Base-by-base conservation (phyloP, 2,888 invertebrate genomes). In the Luperina testacea region DNA sequence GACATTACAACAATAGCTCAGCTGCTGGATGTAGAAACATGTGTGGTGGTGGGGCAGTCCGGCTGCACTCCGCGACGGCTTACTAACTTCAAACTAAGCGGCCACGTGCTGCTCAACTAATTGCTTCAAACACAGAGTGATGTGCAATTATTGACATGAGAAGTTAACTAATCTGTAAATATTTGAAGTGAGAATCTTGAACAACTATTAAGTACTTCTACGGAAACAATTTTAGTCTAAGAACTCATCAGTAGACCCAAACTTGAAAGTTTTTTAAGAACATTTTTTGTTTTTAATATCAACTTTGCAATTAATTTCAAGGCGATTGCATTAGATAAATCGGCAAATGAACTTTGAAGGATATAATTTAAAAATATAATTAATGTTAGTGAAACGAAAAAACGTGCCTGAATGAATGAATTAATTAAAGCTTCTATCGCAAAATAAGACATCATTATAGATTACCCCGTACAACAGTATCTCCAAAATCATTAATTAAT, bases 401-500 rank as follows among this genome's bases (percentile, higher is more conserved):
- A 87, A 72, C 76, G 32, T 72, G 82, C 63, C 38, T 63, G 32
- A 48, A 67, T 69, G 45, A 77, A 86, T 71, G 32, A 71, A 75
- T 67, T 64, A 80, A 88, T 86, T 87, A 78, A 87, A 82, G 80
- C 72, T 77, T 81, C 71, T 78, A 75, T 80, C 81, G 84, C 82
- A 81, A 87, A 84, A 82, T 65, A 87, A 86, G 82, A 87, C 81
- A 83, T 85, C 79, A 78, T 86, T 88, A 89, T 82, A 87, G 84
- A 87, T 87, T 89, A 90, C 90, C 88, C 88, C 82, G 68, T 87
- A 85, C 82, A 87, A 75, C 75, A 82, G 80, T 87, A 90, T 83
- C 83, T 86, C 89, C 86, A 88, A 91, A 91, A 92, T 91, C 88
- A 91, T 92, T 92, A 91, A 91, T 92, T 92, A 90, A 90, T 90